Evolutionary conservation across 64 coral and sea anemone species (phyloP).

Genomic region (Stichodactyla mertensii): DNA sequence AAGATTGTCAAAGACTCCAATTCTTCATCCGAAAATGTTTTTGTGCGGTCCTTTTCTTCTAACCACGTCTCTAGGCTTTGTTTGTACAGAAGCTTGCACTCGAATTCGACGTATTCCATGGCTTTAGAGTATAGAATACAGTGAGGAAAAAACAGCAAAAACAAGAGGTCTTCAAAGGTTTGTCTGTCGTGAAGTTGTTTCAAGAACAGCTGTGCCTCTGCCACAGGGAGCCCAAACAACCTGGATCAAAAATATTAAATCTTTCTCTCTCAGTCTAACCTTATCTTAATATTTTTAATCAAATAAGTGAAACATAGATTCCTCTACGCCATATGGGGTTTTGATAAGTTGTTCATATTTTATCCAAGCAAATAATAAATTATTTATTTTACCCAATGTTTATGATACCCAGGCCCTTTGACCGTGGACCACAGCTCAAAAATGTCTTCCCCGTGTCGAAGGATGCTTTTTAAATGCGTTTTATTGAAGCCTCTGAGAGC

Average conservation of each 20-base stretch:
- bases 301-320: not conserved
- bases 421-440: conserved; percentile 4
- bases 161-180: too few species aligned
- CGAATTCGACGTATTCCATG: not conserved
- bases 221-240: not conserved
- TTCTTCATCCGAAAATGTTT: not conserved
- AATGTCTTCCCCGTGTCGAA: conserved; percentile 8
- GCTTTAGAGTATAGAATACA: not conserved
- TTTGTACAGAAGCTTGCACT: not conserved
- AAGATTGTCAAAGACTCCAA: not conserved
- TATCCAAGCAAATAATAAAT: not conserved
- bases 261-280: not conserved
- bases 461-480: conserved; percentile 43
- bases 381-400: not conserved
- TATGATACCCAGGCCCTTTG: conserved; percentile 7
- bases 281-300: not conserved
- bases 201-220: not conserved
- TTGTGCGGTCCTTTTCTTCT: not conserved
- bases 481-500: conserved; percentile 42
- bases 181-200: not conserved
- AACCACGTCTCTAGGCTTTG: not conserved
- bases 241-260: not conserved
- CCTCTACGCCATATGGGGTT: not conserved
- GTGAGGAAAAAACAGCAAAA: not conserved
- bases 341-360: not conserved